Conservation (phyloP, 2,888 invertebrate genomes). For the Lycocerus yunnanus region DNA sequence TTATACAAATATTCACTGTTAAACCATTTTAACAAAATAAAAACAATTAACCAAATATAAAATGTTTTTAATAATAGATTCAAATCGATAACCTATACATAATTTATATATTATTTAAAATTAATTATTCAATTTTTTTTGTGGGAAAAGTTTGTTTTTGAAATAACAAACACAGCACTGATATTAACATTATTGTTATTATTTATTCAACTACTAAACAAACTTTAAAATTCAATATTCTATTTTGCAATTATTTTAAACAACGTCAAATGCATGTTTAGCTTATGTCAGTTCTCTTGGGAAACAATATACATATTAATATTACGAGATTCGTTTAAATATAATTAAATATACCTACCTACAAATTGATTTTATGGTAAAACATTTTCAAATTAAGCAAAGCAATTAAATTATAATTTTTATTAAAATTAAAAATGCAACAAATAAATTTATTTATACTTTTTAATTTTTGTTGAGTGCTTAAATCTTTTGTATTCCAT, state of each 20-base stretch:
- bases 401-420: background rate
- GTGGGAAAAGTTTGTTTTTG: background rate
- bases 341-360: background rate
- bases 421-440: background rate
- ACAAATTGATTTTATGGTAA: background rate
- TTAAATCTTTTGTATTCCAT: too few species aligned
- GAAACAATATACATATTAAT: background rate
- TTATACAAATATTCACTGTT: too few species aligned
- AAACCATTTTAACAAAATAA: too few species aligned
- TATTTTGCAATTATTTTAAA: background rate
- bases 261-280: background rate
- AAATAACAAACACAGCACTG: background rate
- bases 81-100: too few species aligned
- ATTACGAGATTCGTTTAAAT: background rate
- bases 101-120: too few species aligned
- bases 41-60: too few species aligned
- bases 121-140: background rate
- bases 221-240: background rate
- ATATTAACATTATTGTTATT: too few species aligned
- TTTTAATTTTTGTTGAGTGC: too few species aligned
- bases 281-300: background rate
- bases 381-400: background rate
- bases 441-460: background rate
- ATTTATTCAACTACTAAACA: background rate
- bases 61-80: too few species aligned